Evolutionary conservation across 2,113 vertebrate species (phyloP).

Genomic region (Oncorhynchus mykiss): DNA sequence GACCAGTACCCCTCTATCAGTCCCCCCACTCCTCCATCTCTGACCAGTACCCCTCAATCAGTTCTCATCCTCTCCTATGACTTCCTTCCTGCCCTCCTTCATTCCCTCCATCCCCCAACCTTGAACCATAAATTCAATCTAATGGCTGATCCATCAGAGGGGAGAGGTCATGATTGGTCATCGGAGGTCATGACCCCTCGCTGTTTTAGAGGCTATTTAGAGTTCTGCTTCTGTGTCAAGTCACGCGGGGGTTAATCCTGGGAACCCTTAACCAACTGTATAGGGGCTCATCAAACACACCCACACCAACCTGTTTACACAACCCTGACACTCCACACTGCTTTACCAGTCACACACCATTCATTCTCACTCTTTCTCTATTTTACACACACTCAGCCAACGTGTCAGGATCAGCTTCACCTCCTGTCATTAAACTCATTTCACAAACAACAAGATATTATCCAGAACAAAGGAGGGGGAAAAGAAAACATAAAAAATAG

Average conservation of each 20-base stretch:
- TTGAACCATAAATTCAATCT: neutral
- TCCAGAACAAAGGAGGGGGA: neutral
- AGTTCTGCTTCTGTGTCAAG: neutral
- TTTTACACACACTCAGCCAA: conserved; percentile 5
- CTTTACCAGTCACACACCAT: conserved; percentile 32
- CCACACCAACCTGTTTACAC: conserved; percentile 36
- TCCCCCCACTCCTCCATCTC: neutral
- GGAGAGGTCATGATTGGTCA: neutral
- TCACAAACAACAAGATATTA: conserved; percentile 34
- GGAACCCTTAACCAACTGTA: neutral
- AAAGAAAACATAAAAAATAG: neutral
- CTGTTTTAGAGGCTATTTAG: neutral
- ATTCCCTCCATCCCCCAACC: neutral
- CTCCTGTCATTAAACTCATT: conserved; percentile 40
- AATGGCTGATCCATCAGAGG: neutral
- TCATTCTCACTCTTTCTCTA: conserved; percentile 6
- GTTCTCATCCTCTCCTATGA: conserved; percentile 8
- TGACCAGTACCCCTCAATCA: neutral
- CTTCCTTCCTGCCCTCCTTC: too few species aligned
- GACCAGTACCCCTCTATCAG: too few species aligned
- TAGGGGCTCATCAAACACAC: conserved; percentile 9
- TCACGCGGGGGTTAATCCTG: neutral
- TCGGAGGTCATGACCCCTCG: neutral
- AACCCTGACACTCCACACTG: conserved; percentile 45
- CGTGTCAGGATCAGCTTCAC: conserved; percentile 1